Conservation (phyloP, 2,888 invertebrate species). For the Scotopteryx bipunctaria region DNA sequence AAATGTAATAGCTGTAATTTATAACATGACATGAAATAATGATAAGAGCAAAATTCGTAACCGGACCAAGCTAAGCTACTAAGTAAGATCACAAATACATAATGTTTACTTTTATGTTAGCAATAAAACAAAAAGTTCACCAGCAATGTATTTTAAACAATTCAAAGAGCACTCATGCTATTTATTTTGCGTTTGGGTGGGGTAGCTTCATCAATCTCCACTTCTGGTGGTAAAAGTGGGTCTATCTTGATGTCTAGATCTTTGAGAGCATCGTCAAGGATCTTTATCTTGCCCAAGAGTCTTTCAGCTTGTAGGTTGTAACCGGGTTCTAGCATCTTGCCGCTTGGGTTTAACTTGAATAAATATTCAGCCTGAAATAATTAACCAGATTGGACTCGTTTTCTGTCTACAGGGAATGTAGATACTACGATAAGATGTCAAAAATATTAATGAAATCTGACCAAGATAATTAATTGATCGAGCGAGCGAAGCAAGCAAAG, state of each 20-base stretch:
- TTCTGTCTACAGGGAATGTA: background rate
- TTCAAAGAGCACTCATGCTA: slow-evolving; percentile 46
- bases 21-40: slow-evolving; percentile 10
- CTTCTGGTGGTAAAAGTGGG: slow-evolving; percentile 58
- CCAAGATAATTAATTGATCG: too few species aligned
- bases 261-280: slow-evolving; percentile 67
- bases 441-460: too few species aligned
- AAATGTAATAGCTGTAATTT: slow-evolving; percentile 17
- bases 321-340: slow-evolving; percentile 87
- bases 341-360: slow-evolving; percentile 87
- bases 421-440: background rate
- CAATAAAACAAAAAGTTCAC: slow-evolving; percentile 2
- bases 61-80: background rate
- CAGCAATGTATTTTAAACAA: background rate
- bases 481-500: too few species aligned
- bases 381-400: background rate
- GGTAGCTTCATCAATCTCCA: slow-evolving; percentile 42
- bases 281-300: slow-evolving; percentile 75
- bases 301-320: slow-evolving; percentile 83
- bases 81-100: background rate
- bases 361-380: slow-evolving; percentile 85
- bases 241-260: slow-evolving; percentile 71
- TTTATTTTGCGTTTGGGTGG: slow-evolving; percentile 46
- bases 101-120: background rate
- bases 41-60: too few species aligned